Evolutionary conservation across 2,113 vertebrate species (phyloP), one percentile per base, ranked within the genome.

Genomic region (Mesembrinibis cayennensis): DNA sequence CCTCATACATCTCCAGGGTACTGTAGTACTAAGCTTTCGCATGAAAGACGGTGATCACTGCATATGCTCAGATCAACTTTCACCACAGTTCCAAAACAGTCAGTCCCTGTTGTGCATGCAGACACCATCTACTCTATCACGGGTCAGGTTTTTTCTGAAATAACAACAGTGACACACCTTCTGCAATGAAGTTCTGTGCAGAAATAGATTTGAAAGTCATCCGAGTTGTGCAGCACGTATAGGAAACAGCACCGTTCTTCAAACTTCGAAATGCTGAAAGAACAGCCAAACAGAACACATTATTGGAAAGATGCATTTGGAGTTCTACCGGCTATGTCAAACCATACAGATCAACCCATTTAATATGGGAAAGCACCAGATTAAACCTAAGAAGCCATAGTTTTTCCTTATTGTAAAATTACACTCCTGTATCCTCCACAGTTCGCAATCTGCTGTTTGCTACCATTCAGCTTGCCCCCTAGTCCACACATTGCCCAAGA

Each of bases 171-270:
- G 76, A 96, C 98, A 13, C 89, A 99, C 99, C 99, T 99, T 98
- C 99, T 99, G 97, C 99, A 99, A 95, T 99, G 99, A 95, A 99
- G 98, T 97, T 99, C 99, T 47, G 99, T 99, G 94, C 99, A 99
- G 98, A 99, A 99, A 89, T 99, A 99, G 97, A 99, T 99, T 97
- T 99, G 99, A 96, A 99, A 99, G 96, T 99, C 99, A 61, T 99
- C 99, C 0, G 99, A 99, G 97, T 99, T 99, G 98, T 99, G 99
- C 34, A 99, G 98, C 53, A 99, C 99, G 4, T 99, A 99, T 5
- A 99, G 98, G 96, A 99, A 99, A 96, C 99, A 99, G 97, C 99
- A 99, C 69, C 99, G 98, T 95, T 99, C 99, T 91, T 99, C 99
- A 97, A 99, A 99, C 97, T 99, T 99, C 29, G 99, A 99, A 98